Base-by-base conservation (phyloP, 2,888 invertebrate genomes). In the Leuctra nigra region DNA sequence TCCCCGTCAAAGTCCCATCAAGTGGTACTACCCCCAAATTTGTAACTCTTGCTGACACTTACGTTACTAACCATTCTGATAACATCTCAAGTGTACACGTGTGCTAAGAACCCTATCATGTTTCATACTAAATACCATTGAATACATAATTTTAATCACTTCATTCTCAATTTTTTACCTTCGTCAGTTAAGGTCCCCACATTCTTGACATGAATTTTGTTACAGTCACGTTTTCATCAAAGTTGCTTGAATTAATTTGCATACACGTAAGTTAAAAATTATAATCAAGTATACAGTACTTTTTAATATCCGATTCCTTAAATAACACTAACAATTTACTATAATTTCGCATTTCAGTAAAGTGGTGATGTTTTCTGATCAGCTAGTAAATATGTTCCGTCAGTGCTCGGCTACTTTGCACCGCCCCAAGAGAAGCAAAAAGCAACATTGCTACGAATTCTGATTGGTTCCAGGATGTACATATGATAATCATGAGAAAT, bases 1-100 rank as follows among this genome's bases (percentile, higher is more conserved):
- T 50, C 33, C 29, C 16, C n/a, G 50, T 50, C 50, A 50, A 50
- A 50, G 20, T 2, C 9, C 16, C 50, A 16, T 35, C 50, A 50
- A 50, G 50, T 33, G 50, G 50, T 35, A 50, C 50, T 29, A 50
- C 50, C 50, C 50, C 50, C 50, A 50, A 50, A 50, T 50, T 50
- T 50, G 50, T 50, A 50, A 50, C 50, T 33, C 16, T 29, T 29
- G 20, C 22, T 18, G 50, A 50, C 50, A 50, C 16, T 14, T 29
- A 14, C 18, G 2, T 14, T 50, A 35, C 29, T 29, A 35, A 22
- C 50, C 35, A 20, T 9, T 20, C 35, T 18, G 22, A 50, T 33
- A 50, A 50, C 50, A 50, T 50, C 33, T 6, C n/a, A n/a, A n/a
- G n/a, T n/a, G n/a, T n/a, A n/a, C n/a, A n/a, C n/a, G n/a, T n/a